A percentile compares a stretch with the other conserved stretches of the same genome.
These are phyloP conservation scores for Esox masquinongy DNA, from an alignment of 2,797 vertebrate genomes.

Conservation along the genomic window DNA sequence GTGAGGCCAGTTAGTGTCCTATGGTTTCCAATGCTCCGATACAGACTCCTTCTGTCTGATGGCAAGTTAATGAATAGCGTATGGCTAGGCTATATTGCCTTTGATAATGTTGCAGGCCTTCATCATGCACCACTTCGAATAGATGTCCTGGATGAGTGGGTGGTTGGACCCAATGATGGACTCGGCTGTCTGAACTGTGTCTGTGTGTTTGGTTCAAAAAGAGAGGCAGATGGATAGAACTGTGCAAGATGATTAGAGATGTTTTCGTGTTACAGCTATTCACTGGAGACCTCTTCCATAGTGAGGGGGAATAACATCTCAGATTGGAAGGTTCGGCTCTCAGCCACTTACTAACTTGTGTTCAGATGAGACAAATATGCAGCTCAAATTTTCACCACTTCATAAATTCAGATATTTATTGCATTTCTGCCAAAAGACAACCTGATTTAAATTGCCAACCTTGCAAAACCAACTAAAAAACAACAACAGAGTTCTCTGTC, in stretches of 20 bases:
- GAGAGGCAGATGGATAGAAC: background rate
- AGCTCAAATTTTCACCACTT: constrained; percentile 37
- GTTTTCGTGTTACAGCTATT: constrained; percentile 1
- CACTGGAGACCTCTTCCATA: constrained; percentile 17
- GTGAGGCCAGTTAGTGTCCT: too few relatives aligned
- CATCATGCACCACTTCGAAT: too few relatives aligned
- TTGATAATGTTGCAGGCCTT: too few relatives aligned
- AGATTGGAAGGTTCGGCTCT: constrained; percentile 8
- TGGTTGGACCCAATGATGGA: too few relatives aligned
- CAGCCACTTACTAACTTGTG: constrained; percentile 40
- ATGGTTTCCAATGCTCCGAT: too few relatives aligned
- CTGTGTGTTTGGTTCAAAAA: too few relatives aligned
- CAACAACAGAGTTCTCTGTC: constrained; percentile 40
- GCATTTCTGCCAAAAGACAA: constrained; percentile 18
- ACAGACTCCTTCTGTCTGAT: too few relatives aligned
- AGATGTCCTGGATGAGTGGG: too few relatives aligned
- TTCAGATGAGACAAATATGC: background rate
- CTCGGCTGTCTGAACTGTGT: too few relatives aligned
- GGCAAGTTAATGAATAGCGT: too few relatives aligned
- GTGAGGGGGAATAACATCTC: constrained; percentile 6
- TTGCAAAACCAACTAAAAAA: constrained; percentile 36
- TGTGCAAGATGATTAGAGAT: constrained; percentile 1
- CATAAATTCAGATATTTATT: constrained; percentile 12
- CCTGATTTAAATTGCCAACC: constrained; percentile 35
- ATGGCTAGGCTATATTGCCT: too few relatives aligned